phyloP scores from a whole-genome alignment of 2,113 vertebrate species.

The Cephalopholis sonnerati region DNA sequence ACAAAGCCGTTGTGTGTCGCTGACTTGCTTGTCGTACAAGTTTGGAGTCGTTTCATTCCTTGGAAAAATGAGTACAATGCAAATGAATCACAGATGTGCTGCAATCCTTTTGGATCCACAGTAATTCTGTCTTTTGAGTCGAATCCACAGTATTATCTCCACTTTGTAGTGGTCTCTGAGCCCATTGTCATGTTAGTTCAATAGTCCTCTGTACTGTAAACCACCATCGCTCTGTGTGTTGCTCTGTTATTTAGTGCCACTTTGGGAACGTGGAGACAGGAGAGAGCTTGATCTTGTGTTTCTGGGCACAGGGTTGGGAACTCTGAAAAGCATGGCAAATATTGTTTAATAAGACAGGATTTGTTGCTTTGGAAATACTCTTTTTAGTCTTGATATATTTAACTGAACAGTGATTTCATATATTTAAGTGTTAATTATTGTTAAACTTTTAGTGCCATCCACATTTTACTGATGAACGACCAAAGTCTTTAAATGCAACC shows the following conservation, averaged over 20 bases:
- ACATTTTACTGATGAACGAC: slow-evolving; percentile 5
- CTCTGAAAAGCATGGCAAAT: neutral
- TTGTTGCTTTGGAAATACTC: slow-evolving; percentile 6
- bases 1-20: slow-evolving; percentile 13
- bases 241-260: slow-evolving; percentile 66
- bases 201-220: slow-evolving; percentile 62
- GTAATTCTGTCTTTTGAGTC: slow-evolving; percentile 42
- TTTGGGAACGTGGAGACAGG: slow-evolving; percentile 43
- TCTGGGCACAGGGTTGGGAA: neutral
- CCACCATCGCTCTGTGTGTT: slow-evolving; percentile 59
- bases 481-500: slow-evolving; percentile 15
- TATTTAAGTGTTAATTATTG: slow-evolving; percentile 7
- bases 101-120: slow-evolving; percentile 38
- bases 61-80: slow-evolving; percentile 30
- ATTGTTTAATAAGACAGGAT: slow-evolving; percentile 12
- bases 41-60: slow-evolving; percentile 34
- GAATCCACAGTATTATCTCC: slow-evolving; percentile 53
- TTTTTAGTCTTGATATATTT: neutral
- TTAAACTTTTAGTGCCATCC: slow-evolving; percentile 11
- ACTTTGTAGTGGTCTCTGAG: slow-evolving; percentile 58
- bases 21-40: slow-evolving; percentile 34
- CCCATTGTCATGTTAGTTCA: slow-evolving; percentile 75
- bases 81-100: slow-evolving; percentile 66
- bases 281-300: slow-evolving; percentile 21
- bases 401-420: slow-evolving; percentile 1